Evolutionary conservation across 2,797 vertebrate species (phyloP), one percentile per base, ranked within the genome.

Genomic region (Schizothorax lantsangensis): DNA sequence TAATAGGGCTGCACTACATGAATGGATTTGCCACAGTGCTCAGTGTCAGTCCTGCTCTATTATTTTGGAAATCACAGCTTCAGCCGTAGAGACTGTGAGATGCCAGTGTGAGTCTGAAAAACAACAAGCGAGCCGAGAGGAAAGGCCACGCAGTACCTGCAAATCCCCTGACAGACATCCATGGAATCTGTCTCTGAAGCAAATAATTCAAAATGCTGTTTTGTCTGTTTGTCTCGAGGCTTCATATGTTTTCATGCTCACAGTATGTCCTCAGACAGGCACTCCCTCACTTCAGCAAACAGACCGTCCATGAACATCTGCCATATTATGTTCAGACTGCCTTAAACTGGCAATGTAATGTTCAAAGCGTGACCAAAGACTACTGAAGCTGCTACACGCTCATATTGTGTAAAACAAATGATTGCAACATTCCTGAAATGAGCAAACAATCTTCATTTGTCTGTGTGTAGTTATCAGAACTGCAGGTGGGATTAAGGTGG

Each of bases 401-500:
- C 85, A 82, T 79, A 14, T 71, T 45, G 38, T 83, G 73, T 52
- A 52, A 77, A 81, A 86, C 81, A 71, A 89, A 84, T 68, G 43
- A 71, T 62, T 79, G 66, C 84, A 87, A 88, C 83, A 73, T 81
- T 74, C 69, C 74, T 80, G 81, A 89, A 88, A 86, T 33, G 66
- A 79, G 57, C 69, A 86, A 80, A 80, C 78, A 73, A 38, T 81
- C 23, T 12, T 73, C 15, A 52, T 62, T 12, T 38, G 77, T 86
- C 64, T 45, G 89, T 77, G 64, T 84, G 69, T 49, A 89, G 86
- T 88, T 86, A 86, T 84, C 69, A 80, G 47, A 78, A 59, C 83
- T 26, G 54, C 68, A 87, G 75, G 80, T 10, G 19, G 80, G 73
- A 49, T n/a, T n/a, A n/a, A n/a, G n/a, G n/a, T n/a, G n/a, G 52